Evolutionary conservation across 2,888 invertebrate species (phyloP).

Genomic region (Lottia scabra): DNA sequence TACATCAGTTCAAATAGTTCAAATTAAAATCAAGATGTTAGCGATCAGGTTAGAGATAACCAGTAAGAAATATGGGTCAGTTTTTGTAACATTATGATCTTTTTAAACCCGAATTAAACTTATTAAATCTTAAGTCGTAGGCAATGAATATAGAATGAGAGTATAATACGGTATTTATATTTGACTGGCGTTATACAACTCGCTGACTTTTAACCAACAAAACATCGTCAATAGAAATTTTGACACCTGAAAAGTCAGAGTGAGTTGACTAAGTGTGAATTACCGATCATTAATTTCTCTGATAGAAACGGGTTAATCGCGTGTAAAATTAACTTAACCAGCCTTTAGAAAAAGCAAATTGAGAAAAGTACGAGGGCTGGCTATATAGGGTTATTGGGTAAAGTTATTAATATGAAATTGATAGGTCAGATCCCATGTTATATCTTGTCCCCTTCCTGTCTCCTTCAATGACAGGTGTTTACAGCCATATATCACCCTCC

Average conservation of each 20-base stretch:
- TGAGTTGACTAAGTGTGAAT: conserved; percentile 1
- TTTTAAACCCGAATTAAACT: too few species aligned
- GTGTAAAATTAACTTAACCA: conserved; percentile 4
- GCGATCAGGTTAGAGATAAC: too few species aligned
- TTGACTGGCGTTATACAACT: background rate
- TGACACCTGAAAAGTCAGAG: conserved; percentile 2
- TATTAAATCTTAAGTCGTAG: too few species aligned
- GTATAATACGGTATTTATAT: background rate
- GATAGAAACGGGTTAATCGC: background rate
- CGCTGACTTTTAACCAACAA: background rate
- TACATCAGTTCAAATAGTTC: too few species aligned
- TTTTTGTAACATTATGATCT: too few species aligned
- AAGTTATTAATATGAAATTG: too few species aligned
- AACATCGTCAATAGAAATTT: background rate
- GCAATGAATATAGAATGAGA: background rate
- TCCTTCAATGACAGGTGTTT: background rate
- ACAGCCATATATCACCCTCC: background rate
- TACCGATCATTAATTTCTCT: background rate
- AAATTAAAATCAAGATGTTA: too few species aligned
- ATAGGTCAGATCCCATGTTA: too few species aligned
- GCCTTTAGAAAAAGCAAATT: background rate
- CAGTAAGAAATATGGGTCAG: too few species aligned
- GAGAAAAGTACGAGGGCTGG: conserved; percentile 4
- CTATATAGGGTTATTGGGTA: background rate
- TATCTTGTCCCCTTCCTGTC: too few species aligned